Conservation (phyloP, 2,797 vertebrate species). For the Siniperca undulata region DNA sequence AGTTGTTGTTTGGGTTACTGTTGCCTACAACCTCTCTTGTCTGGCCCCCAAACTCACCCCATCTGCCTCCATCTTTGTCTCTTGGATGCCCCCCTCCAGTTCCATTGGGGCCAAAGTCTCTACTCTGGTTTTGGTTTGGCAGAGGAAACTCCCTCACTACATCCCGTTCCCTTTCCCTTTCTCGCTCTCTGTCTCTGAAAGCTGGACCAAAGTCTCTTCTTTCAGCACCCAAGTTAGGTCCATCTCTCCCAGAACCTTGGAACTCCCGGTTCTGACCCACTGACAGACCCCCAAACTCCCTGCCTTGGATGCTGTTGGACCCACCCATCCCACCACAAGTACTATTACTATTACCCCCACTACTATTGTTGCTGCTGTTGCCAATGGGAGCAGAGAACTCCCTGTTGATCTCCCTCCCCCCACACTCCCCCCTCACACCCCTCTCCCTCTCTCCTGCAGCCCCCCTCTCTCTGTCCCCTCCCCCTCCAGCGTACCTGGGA, state of each 20-base stretch:
- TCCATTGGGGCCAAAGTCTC: slow-evolving; percentile 85
- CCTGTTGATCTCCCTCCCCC: slow-evolving; percentile 83
- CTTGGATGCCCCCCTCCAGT: slow-evolving; percentile 79
- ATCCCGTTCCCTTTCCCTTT: slow-evolving; percentile 90
- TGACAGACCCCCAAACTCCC: slow-evolving; percentile 81
- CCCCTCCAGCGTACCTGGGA: slow-evolving; percentile 85
- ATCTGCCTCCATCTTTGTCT: slow-evolving; percentile 88
- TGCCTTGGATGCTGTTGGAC: slow-evolving; percentile 75
- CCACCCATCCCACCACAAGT: slow-evolving; percentile 74
- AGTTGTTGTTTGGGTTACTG: slow-evolving; percentile 81
- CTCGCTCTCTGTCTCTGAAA: slow-evolving; percentile 91
- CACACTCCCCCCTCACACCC: slow-evolving; percentile 82
- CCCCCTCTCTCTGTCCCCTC: slow-evolving; percentile 83
- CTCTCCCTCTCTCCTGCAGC: slow-evolving; percentile 82
- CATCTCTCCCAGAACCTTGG: slow-evolving; percentile 82
- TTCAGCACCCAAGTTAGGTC: slow-evolving; percentile 75
- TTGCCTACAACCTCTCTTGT: slow-evolving; percentile 80
- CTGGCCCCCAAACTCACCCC: slow-evolving; percentile 86
- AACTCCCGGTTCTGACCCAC: slow-evolving; percentile 84
- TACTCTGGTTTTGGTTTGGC: slow-evolving; percentile 83
- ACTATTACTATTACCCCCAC: slow-evolving; percentile 70
- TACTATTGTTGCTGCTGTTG: slow-evolving; percentile 75
- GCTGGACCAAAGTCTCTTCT: slow-evolving; percentile 84
- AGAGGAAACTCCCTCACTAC: slow-evolving; percentile 82
- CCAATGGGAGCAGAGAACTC: slow-evolving; percentile 81